These are phyloP conservation scores for Monoplex corrugatus DNA, from an alignment of 2,888 invertebrate species.

Conservation along the genomic window DNA sequence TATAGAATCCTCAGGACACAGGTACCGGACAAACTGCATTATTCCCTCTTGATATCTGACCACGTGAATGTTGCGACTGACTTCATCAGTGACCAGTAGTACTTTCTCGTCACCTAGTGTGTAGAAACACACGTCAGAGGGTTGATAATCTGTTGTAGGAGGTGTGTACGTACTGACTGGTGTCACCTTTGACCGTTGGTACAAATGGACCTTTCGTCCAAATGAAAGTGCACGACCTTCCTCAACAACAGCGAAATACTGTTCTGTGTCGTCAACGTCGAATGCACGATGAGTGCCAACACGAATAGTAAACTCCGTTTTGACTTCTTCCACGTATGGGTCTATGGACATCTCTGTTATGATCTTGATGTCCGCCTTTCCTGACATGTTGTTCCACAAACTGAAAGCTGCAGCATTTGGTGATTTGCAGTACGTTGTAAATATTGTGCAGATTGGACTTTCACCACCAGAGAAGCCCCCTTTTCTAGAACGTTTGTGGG, in stretches of 20 bases:
- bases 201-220: not conserved
- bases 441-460: not conserved
- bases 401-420: not conserved
- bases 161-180: conserved; percentile 8
- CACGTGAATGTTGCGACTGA: conserved; percentile 33
- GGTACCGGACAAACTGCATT: not conserved
- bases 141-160: not conserved
- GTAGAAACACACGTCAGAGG: conserved; percentile 27
- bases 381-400: not conserved
- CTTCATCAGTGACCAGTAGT: conserved; percentile 32
- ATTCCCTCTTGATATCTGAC: not conserved
- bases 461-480: not conserved
- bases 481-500: not conserved
- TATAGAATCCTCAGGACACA: conserved; percentile 37
- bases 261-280: conserved; percentile 7
- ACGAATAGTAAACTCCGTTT: not conserved
- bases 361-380: not conserved
- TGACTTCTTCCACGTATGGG: not conserved
- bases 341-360: not conserved
- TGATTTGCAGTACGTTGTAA: conserved; percentile 10
- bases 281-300: conserved; percentile 10
- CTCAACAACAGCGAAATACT: conserved; percentile 32
- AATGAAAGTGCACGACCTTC: not conserved
- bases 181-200: not conserved
- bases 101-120: conserved; percentile 7